Conservation (phyloP, 2,888 invertebrate genomes). For the Dinocampus coccinellae region DNA sequence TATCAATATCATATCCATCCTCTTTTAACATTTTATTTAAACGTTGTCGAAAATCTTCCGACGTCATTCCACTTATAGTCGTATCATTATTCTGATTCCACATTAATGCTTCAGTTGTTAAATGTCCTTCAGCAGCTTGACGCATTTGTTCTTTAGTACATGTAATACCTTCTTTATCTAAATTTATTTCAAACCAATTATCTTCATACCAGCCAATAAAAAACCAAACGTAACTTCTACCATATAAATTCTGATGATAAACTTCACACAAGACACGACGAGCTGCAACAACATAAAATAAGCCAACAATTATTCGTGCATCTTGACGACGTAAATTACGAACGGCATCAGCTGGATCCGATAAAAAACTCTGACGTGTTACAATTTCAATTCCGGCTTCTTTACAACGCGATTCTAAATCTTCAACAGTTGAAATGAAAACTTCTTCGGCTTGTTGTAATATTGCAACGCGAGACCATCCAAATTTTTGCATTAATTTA, state of each 20-base stretch:
- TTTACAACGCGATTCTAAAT: conserved; percentile 93
- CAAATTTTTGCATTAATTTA: conserved; percentile 95
- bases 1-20: conserved; percentile 88
- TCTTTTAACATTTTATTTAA: conserved; percentile 85
- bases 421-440: conserved; percentile 96
- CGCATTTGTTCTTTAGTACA: conserved; percentile 96
- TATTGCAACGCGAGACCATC: conserved; percentile 97
- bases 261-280: conserved; percentile 96
- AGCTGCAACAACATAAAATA: conserved; percentile 98
- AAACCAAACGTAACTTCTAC: conserved; percentile 98
- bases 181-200: conserved; percentile 95
- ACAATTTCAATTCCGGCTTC: conserved; percentile 94
- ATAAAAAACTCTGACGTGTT: conserved; percentile 95
- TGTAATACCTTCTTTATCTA: conserved; percentile 88
- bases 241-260: conserved; percentile 93
- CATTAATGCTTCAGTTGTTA: conserved; percentile 99
- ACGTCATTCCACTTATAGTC: conserved; percentile 96
- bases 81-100: conserved; percentile 96
- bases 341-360: conserved; percentile 97
- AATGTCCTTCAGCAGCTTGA: conserved; percentile 94
- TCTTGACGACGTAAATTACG: conserved; percentile 95
- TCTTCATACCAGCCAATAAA: conserved; percentile 99
- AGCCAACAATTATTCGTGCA: conserved; percentile 96
- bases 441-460: conserved; percentile 99
- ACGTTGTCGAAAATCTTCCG: conserved; percentile 88